Evolutionary conservation across 2,797 vertebrate species (phyloP), one percentile per base, ranked within the genome.

Genomic region (Pelochelys cantorii): DNA sequence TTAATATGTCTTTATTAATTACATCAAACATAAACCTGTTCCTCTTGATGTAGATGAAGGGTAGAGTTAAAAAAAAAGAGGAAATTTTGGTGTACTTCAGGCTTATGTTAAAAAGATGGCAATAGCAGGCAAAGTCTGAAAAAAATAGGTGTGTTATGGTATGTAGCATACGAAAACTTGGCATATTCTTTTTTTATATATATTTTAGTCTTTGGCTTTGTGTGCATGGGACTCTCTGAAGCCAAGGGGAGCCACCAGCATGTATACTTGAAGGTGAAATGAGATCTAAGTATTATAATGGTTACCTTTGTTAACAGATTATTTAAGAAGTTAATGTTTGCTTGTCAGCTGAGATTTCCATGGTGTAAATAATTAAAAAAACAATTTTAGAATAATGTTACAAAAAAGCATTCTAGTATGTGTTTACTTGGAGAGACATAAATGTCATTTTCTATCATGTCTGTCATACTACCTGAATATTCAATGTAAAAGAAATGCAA

Each of bases 1-100:
- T 90, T 93, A 92, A 91, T 94, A 92, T 96, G 53, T 81, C 8
- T 93, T 92, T 94, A 77, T 95, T 92, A 88, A 82, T 57, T 54
- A 1, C 29, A 54, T 82, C 71, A 59, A 3, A 71, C 84, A 71
- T 10, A 48, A 95, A 84, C 85, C 52, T 95, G 29, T 83, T 88
- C 79, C 68, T 62, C 93, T 94, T 15, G 5, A 81, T 90, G 25
- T 56, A 31, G 29, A 14, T 2, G 29, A 62, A 62, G 60, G 60
- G 29, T 62, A 62, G 57, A 77, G 79, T 94, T 48, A 48, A 17
- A 27, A 52, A 90, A 92, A 14, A 12, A 29, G 55, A 29, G 55
- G 86, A 37, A 77, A 74, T 95, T 93, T 88, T 95, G 79, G 83
- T 88, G 22, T 91, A 81, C 48, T 71, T 56, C 2, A 88, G 79